Percentiles rank a stretch among this genome's conserved stretches.
phyloP scores from a whole-genome alignment of 35 echinoderm and acorn worm species.

The Diadema setosum region DNA sequence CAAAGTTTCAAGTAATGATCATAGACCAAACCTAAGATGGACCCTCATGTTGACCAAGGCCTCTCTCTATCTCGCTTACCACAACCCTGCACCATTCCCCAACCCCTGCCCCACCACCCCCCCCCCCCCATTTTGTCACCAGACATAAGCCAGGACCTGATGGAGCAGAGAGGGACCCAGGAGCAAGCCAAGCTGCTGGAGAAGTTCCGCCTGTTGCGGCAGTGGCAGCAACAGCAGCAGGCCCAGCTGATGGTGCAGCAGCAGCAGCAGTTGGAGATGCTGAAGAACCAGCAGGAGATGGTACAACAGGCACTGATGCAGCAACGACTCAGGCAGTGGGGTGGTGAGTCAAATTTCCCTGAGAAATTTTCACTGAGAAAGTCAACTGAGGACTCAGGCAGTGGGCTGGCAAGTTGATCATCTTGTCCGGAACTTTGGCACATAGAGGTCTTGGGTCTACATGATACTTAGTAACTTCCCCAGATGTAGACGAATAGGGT shows the following conservation, averaged over 20 bases:
- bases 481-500: neutral
- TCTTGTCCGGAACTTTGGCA: too few species aligned
- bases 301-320: conserved; percentile 10
- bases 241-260: neutral
- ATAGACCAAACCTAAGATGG: neutral
- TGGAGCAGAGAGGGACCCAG: neutral
- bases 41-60: neutral
- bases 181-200: neutral
- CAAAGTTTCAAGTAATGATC: neutral
- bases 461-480: neutral
- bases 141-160: neutral
- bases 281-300: neutral
- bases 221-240: conserved; percentile 23
- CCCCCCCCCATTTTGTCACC: neutral
- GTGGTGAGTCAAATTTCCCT: neutral
- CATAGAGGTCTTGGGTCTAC: too few species aligned
- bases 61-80: neutral
- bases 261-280: neutral
- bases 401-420: too few species aligned
- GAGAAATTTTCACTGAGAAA: neutral
- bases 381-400: neutral
- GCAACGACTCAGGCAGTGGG: neutral
- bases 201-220: neutral
- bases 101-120: too few species aligned
- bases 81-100: neutral